Conservation (phyloP, 2,888 invertebrate species). For the Caenorhabditis doughertyi region DNA sequence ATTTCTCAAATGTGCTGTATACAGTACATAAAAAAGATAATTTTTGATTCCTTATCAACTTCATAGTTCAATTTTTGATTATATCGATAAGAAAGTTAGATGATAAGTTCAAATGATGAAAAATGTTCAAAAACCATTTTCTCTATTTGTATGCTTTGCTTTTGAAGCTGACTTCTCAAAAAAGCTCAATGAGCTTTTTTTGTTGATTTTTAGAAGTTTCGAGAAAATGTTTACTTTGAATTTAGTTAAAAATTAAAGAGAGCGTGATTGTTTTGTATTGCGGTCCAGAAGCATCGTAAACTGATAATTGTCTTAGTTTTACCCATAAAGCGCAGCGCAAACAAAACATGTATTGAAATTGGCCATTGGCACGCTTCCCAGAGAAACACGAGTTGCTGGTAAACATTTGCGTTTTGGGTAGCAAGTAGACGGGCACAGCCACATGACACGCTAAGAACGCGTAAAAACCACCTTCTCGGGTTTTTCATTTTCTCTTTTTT, state of each 20-base stretch:
- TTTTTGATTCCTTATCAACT: conserved; percentile 1
- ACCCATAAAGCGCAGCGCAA: conserved; percentile 34
- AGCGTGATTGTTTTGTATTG: neutral
- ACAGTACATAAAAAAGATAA: neutral
- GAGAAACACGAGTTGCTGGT: conserved; percentile 59
- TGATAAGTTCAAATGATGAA: no score
- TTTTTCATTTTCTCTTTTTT: conserved; percentile 7
- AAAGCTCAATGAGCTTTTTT: conserved; percentile 38
- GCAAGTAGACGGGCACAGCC: neutral
- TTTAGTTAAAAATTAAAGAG: conserved; percentile 2
- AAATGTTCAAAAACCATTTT: no score
- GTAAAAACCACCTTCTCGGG: conserved; percentile 31
- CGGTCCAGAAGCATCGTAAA: neutral
- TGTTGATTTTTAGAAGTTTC: conserved; percentile 4
- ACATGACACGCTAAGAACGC: conserved; percentile 45
- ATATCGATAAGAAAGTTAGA: neutral
- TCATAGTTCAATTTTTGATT: conserved; percentile 10
- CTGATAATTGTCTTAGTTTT: conserved; percentile 20
- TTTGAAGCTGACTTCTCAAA: no score
- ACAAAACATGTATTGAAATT: conserved; percentile 56
- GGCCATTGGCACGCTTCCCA: conserved; percentile 60
- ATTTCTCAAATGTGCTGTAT: neutral
- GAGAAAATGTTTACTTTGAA: neutral
- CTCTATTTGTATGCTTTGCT: no score
- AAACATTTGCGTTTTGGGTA: conserved; percentile 50